Evolutionary conservation across 30 jellyfish, hydroid and myxozoan genomes (phyloP), one percentile per base, ranked within the genome.

Genomic region (Calvadosia cruxmelitensis): DNA sequence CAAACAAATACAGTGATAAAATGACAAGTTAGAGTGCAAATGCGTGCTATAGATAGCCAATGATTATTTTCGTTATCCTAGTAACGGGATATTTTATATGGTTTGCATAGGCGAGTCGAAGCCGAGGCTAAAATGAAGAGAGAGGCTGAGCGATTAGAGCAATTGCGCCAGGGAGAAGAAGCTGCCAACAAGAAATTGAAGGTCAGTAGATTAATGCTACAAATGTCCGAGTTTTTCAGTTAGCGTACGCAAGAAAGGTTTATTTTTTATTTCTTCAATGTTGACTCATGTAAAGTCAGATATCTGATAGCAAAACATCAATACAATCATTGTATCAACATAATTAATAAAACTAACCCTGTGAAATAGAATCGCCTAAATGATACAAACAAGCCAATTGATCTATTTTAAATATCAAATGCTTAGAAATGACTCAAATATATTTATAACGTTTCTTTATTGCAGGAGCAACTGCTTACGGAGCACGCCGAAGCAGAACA

Each of bases 61-160:
- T 7, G 26, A 25, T 57, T 7, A 7, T 57, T 7, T 13, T 57
- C 12, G 49, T 3, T 33, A 27, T 1, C 25, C 2, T 26, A 2
- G 23, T 63, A 63, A 26, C 31, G 29, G 76, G 2, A 13, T 29
- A 1, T 3, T 15, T 1, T 33, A n/a, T 67, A 5, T 48, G 33
- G 29, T 69, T 35, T 3, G 68, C 52, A 3, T 31, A 89, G 98
- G 78, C 94, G 94, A 27, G 70, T 68, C 12, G 91, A 72, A 27
- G 7, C 67, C 72, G 98, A 89, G 49, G 95, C 92, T n/a, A 68
- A 64, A 70, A 79, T 82, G 64, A 81, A 84, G 50, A 79, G 65
- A 31, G 98, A 75, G 51, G 97, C 94, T 36, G 97, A 76, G 52
- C 92, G 73, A 69, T 61, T 75, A 24, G 95, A 89, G 53, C 62